Evolutionary conservation across 1,140 invertebrate genomes (phyloP), one percentile per base, ranked within the genome.

Genomic region (Dendroctonus ponderosae): DNA sequence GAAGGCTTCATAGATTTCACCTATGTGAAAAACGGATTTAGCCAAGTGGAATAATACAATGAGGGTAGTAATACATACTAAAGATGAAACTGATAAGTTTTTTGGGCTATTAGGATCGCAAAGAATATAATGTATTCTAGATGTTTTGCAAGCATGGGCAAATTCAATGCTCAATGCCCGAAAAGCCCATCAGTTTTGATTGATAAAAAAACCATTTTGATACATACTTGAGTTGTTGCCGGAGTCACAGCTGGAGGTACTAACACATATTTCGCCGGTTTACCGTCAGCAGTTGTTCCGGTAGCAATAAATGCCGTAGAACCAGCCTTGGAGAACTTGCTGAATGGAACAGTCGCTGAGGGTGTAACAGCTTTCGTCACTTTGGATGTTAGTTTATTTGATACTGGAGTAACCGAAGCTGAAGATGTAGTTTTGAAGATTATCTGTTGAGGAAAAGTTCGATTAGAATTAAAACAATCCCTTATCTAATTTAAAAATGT

Each of bases 191-290:
- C 26, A 26, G 26, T 26, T 26, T 26, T 2, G 26, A 26, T 26
- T 26, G 26, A 26, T 26, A 26, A 26, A 26, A 26, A 26, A 26
- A 46, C 44, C 0, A 12, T 46, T 11, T 14, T 14, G 1, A 46
- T 11, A 57, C 58, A 48, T 61, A 53, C 57, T 15, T 60, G 48
- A 48, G 60, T 12, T 5, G 44, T 44, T 43, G 52, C 50, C 4
- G 58, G 43, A 37, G 66, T 62, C 5, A 50, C 57, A 7, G 50
- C 40, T 6, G 66, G 59, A 6, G 86, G 83, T 38, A 89, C 80
- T 44, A 87, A 83, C 5, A 88, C 84, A 69, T 84, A 87, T 69
- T 87, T 87, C 38, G 85, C 83, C 0, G 80, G 70, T 71, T 84
- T 83, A 3, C 72, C 72, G 37, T 79, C 78, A 38, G 38, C 14